A percentile compares a stretch with the other conserved stretches of the same genome.
phyloP scores from a whole-genome alignment of 2,888 invertebrate genomes.

The Drosophila rellima region DNA sequence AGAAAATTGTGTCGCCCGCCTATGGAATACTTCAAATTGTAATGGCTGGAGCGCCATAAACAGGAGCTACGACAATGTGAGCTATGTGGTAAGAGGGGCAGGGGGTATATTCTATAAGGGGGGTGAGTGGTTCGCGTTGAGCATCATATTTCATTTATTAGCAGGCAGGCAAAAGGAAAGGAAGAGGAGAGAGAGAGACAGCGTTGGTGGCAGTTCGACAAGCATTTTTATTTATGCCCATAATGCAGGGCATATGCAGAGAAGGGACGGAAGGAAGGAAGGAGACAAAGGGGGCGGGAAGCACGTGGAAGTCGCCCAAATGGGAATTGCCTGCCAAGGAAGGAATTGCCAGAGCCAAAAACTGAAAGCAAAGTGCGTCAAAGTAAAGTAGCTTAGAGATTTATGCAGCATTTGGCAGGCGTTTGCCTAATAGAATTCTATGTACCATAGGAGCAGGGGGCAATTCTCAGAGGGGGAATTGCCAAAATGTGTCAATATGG shows the following conservation, averaged over 20 bases:
- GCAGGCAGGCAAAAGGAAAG: conserved; percentile 44
- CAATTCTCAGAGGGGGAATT: background rate
- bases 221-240: conserved; percentile 77
- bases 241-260: conserved; percentile 85
- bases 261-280: background rate
- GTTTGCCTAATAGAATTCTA: conserved; percentile 67
- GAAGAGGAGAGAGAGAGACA: background rate
- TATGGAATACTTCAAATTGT: conserved; percentile 69
- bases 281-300: background rate
- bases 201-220: conserved; percentile 56
- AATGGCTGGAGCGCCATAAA: conserved; percentile 74
- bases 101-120: background rate
- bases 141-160: conserved; percentile 84
- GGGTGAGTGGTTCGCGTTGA: conserved; percentile 51
- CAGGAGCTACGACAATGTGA: conserved; percentile 75
- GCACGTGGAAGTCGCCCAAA: conserved; percentile 62
- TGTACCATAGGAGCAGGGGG: background rate
- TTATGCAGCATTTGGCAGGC: conserved; percentile 65
- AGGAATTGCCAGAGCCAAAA: conserved; percentile 6
- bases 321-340: conserved; percentile 69
- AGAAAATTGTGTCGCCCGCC: conserved; percentile 77
- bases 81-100: conserved; percentile 2
- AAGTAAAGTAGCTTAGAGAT: conserved; percentile 78
- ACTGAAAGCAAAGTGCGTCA: conserved; percentile 55
- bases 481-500: conserved; percentile 60